A percentile compares a stretch with the other conserved stretches of the same genome.
phyloP scores from a whole-genome alignment of 2,888 invertebrate genomes.

The Slavum lentiscoides region DNA sequence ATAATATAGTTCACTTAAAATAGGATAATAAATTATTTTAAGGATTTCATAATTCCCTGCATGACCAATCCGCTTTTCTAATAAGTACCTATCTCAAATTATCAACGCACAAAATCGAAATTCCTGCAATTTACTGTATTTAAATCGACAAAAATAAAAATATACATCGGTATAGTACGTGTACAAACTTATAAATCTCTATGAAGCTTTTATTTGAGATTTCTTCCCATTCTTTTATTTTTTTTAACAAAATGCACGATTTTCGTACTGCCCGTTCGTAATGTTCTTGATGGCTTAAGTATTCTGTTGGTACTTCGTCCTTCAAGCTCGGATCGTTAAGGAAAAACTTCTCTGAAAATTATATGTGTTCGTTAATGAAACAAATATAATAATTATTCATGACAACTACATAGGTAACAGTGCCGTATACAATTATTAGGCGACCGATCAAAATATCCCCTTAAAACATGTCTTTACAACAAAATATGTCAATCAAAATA shows the following conservation, averaged over 20 bases:
- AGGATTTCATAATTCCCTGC: not conserved
- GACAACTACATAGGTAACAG: too few relatives aligned
- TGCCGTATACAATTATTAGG: too few relatives aligned
- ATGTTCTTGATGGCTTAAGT: constrained; percentile 81
- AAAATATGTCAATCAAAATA: too few relatives aligned
- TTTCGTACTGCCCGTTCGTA: constrained; percentile 78
- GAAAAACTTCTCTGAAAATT: constrained; percentile 64
- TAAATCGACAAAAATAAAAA: too few relatives aligned
- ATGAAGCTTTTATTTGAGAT: constrained; percentile 71
- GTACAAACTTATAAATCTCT: constrained; percentile 77
- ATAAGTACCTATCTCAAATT: not conserved
- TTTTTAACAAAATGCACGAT: constrained; percentile 71
- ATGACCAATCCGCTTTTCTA: not conserved
- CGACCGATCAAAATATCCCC: too few relatives aligned
- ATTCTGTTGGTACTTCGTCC: constrained; percentile 74
- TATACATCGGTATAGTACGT: constrained; percentile 65
- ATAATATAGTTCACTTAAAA: not conserved
- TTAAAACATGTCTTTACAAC: too few relatives aligned
- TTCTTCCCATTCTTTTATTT: constrained; percentile 71
- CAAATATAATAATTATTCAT: not conserved
- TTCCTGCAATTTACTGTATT: not conserved
- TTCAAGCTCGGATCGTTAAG: constrained; percentile 69
- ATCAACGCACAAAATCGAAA: not conserved
- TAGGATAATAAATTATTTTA: not conserved
- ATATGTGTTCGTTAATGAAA: not conserved